Percentiles rank a stretch among this genome's conserved stretches.
Evolutionary conservation across 1,140 invertebrate species (phyloP).

Genomic region (Anadara kagoshimensis): DNA sequence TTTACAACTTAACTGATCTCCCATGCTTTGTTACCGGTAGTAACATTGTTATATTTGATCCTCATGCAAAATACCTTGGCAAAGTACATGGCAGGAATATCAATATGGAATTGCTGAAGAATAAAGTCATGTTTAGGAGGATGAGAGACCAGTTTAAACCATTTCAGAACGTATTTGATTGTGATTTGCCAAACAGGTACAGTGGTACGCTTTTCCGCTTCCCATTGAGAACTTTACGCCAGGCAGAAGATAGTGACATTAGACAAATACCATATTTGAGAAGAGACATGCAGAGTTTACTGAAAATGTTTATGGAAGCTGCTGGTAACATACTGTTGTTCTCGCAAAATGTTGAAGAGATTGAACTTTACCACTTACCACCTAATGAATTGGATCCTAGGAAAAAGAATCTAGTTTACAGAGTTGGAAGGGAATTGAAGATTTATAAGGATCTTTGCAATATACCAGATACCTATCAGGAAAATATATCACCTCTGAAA

Average conservation of each 20-base stretch:
- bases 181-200: constrained; percentile 14
- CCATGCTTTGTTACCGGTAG: constrained; percentile 67
- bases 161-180: constrained; percentile 64
- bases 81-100: constrained; percentile 58
- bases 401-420: constrained; percentile 8
- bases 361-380: constrained; percentile 58
- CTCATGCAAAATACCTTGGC: constrained; percentile 61
- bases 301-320: constrained; percentile 52
- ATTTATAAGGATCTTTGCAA: background rate
- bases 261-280: constrained; percentile 51
- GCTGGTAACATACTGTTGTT: constrained; percentile 63
- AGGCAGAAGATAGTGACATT: constrained; percentile 61
- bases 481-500: too few species aligned
- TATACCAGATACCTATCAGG: too few species aligned
- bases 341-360: constrained; percentile 62
- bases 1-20: constrained; percentile 71
- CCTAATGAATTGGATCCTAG: constrained; percentile 35
- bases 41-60: constrained; percentile 68
- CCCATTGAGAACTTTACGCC: constrained; percentile 56
- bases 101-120: constrained; percentile 41
- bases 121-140: constrained; percentile 42
- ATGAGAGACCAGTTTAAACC: constrained; percentile 63
- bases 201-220: constrained; percentile 63
- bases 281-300: constrained; percentile 50
- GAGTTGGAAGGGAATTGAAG: background rate